Evolutionary conservation across 2,797 vertebrate species (phyloP).

Genomic region (Leptoclinus maculatus): DNA sequence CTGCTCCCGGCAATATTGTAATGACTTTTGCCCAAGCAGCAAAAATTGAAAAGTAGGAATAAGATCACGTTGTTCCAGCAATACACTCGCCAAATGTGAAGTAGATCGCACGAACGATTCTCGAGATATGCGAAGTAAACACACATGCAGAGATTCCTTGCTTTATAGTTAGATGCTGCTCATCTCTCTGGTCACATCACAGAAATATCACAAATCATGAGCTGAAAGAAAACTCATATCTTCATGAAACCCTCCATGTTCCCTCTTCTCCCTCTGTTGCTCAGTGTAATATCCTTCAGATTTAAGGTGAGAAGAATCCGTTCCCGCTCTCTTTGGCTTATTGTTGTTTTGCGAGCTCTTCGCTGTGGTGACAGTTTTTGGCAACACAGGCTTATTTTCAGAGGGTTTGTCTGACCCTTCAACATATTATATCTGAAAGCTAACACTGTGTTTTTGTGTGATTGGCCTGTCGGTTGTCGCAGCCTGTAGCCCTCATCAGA

Average conservation of each 20-base stretch:
- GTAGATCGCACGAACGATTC: neutral
- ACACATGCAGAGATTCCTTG: neutral
- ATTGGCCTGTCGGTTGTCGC: neutral
- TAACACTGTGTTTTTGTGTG: neutral
- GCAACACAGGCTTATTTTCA: neutral
- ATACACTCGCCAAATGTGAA: neutral
- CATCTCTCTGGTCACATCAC: neutral
- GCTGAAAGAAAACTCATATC: constrained; percentile 16
- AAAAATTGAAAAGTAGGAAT: neutral
- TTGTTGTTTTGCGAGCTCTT: constrained; percentile 10
- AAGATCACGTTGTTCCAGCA: neutral
- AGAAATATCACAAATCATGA: constrained; percentile 11
- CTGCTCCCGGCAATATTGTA: neutral
- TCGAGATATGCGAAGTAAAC: neutral
- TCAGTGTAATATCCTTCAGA: neutral
- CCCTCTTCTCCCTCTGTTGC: neutral
- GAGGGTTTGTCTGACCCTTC: constrained; percentile 4
- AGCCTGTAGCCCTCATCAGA: neutral
- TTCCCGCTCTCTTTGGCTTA: neutral
- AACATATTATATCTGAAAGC: neutral
- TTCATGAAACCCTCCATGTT: neutral
- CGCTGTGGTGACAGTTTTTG: constrained; percentile 1
- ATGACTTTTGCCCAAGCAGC: neutral
- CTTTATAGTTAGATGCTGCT: neutral
- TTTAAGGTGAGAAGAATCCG: constrained; percentile 3